Evolutionary conservation across 2,888 invertebrate species (phyloP), one percentile per base, ranked within the genome.

Genomic region (Diaperis boleti): DNA sequence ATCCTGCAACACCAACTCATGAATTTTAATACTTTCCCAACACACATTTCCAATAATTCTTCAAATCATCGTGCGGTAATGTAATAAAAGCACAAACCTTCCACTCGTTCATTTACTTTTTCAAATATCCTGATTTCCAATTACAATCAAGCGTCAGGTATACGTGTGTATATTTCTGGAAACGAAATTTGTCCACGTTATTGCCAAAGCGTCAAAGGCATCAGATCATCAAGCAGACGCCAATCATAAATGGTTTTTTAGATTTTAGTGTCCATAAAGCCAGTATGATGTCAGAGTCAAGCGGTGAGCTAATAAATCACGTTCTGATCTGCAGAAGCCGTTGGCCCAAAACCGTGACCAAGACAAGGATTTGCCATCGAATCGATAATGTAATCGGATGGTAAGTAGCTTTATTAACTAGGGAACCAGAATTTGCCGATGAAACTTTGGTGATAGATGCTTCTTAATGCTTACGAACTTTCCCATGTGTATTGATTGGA

Each of bases 261-360:
- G 70, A 72, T 69, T 74, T 74, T 73, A 73, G 73, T 69, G 73
- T 71, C 77, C 72, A 72, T 72, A 74, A 75, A 72, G 73, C 72
- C 72, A 69, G 72, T 72, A 72, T 70, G 72, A 73, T 73, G 76
- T 74, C 76, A 72, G 69, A 75, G 73, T 75, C 76, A 74, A 74
- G 75, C 75, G 72, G 68, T 64, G 62, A 67, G 60, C 68, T 67
- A 69, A 72, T 72, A 71, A 72, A 72, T 72, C 72, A 71, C 62
- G 49, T 45, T 62, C 59, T 47, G 55, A 61, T 61, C 61, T 55
- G 59, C 47, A 47, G 49, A 49, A 59, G 59, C 49, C 41, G 59
- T 31, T 54, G 49, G 64, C 26, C 49, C 55, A 35, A 60, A 59
- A 59, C 55, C 49, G 59, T 55, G 49, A 55, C 64, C 64, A 64